Percentiles rank a stretch among this genome's conserved stretches.
These are phyloP conservation scores for Tachypleus tridentatus DNA, from an alignment of 1,140 invertebrate species.

Conservation along the genomic window DNA sequence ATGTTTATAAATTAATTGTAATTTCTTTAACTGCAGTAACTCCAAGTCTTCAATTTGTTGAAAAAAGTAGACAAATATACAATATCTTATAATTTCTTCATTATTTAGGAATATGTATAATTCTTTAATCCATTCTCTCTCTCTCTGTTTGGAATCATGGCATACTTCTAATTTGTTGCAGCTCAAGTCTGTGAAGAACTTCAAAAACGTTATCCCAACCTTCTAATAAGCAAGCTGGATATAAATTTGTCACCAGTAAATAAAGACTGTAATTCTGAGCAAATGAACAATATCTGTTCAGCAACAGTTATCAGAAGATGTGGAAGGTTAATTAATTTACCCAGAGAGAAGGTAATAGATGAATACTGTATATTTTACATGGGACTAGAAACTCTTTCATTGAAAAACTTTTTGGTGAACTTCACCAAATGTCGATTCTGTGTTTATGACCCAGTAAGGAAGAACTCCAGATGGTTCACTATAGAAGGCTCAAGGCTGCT, in stretches of 20 bases:
- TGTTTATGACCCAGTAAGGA: conserved; percentile 32
- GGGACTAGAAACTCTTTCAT: conserved; percentile 38
- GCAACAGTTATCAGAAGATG: conserved; percentile 16
- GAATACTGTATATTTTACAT: conserved; percentile 45
- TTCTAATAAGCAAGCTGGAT: neutral
- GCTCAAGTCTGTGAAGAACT: neutral
- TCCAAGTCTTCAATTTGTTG: too few species aligned
- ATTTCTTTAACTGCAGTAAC: too few species aligned
- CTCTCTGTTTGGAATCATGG: too few species aligned
- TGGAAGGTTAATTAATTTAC: conserved; percentile 22
- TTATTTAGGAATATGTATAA: neutral
- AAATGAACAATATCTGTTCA: neutral
- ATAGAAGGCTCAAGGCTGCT: conserved; percentile 36
- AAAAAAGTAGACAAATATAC: neutral
- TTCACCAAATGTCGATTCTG: conserved; percentile 35
- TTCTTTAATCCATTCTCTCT: neutral
- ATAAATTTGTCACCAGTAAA: neutral
- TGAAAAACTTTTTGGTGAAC: conserved; percentile 41
- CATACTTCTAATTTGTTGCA: neutral
- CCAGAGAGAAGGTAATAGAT: conserved; percentile 22
- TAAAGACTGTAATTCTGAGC: neutral
- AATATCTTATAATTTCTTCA: neutral
- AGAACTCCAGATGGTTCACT: conserved; percentile 25
- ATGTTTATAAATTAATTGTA: too few species aligned
- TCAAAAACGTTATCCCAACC: neutral